These are phyloP conservation scores for Threskiornis aethiopicus DNA, from an alignment of 2,797 vertebrate genomes.

Conservation along the genomic window DNA sequence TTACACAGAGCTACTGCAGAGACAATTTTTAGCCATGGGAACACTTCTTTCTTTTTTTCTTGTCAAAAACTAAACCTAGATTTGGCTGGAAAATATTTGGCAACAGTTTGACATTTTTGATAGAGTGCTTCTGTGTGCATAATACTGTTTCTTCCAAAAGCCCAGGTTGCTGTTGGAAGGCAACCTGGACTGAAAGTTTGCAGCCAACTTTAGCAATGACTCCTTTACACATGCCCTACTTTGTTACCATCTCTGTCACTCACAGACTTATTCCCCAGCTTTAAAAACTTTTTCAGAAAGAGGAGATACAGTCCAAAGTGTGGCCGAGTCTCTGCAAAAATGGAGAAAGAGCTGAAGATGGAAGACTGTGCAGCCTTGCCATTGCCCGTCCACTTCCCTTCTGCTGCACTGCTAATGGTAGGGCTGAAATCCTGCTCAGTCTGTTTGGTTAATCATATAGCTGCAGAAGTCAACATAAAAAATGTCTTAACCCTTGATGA, in stretches of 20 bases:
- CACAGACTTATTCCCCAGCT: not conserved
- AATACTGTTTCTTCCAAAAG: not conserved
- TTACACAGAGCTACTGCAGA: not conserved
- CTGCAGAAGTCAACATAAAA: not conserved
- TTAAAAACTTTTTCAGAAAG: not conserved
- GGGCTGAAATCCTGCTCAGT: not conserved
- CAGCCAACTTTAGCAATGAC: not conserved
- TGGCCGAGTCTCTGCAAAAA: not conserved
- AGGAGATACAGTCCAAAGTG: not conserved
- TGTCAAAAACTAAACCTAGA: not conserved
- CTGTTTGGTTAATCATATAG: not conserved
- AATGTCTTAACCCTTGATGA: not conserved
- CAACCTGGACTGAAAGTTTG: not conserved
- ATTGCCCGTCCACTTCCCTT: not conserved
- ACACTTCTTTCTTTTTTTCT: not conserved
- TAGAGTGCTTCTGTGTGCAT: not conserved
- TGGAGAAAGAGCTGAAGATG: not conserved
- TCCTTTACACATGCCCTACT: not conserved
- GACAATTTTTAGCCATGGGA: not conserved
- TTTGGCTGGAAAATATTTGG: constrained; percentile 3
- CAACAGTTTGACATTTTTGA: not conserved
- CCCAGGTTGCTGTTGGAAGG: not conserved
- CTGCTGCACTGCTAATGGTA: not conserved
- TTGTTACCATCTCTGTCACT: not conserved
- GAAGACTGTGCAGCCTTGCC: not conserved